These are phyloP conservation scores for Chaetodon auriga DNA, from an alignment of 2,113 vertebrate genomes.

Conservation along the genomic window DNA sequence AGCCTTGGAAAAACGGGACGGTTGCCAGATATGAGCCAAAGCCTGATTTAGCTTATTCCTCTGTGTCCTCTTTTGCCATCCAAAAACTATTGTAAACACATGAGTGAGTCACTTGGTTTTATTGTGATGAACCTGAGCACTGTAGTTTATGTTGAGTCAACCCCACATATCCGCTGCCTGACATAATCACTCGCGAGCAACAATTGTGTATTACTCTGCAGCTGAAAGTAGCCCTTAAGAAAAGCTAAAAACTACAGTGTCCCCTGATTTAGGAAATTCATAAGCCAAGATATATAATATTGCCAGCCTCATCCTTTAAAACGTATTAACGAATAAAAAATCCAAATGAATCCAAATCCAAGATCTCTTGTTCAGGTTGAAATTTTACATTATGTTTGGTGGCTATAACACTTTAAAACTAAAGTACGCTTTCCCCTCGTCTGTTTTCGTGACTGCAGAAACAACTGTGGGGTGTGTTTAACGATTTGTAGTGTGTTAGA, in stretches of 20 bases:
- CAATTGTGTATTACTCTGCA: background rate
- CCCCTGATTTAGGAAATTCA: background rate
- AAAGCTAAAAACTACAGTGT: background rate
- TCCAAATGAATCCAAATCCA: too few relatives aligned
- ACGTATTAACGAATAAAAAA: too few relatives aligned
- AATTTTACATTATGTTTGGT: background rate
- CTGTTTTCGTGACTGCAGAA: background rate
- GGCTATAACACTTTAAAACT: background rate
- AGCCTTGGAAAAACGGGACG: too few relatives aligned
- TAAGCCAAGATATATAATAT: background rate
- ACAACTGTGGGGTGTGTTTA: conserved; percentile 5
- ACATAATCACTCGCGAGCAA: background rate
- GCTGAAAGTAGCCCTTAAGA: background rate
- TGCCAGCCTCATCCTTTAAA: background rate
- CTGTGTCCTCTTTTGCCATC: background rate
- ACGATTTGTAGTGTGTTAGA: conserved; percentile 15
- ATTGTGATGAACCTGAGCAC: background rate
- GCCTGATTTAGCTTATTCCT: background rate
- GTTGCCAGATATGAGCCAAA: background rate
- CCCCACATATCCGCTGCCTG: background rate
- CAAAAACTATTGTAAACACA: too few relatives aligned
- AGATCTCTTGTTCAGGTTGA: background rate
- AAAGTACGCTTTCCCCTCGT: background rate
- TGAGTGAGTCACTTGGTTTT: background rate
- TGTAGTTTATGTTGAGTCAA: background rate